Conservation (phyloP, 2,797 vertebrate genomes). For the Enteromius afrohamiltoni region DNA sequence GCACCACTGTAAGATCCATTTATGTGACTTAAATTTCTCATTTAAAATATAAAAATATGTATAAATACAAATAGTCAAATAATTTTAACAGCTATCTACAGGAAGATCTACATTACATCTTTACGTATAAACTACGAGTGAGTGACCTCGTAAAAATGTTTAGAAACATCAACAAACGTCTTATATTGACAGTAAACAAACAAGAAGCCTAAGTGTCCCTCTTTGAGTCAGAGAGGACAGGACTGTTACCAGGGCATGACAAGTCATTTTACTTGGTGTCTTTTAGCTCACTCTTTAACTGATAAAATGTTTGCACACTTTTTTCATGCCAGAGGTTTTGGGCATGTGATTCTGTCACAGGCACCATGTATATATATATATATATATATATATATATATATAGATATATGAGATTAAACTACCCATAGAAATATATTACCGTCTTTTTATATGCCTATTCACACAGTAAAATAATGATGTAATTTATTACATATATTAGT, state of each 20-base stretch:
- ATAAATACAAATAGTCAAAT: background rate
- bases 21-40: background rate
- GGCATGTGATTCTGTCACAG: background rate
- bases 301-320: background rate
- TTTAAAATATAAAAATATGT: background rate
- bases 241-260: slow-evolving; percentile 8
- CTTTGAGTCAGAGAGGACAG: slow-evolving; percentile 1
- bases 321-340: background rate
- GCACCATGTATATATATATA: background rate
- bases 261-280: background rate
- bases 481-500: background rate
- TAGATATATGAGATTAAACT: background rate
- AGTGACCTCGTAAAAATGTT: background rate
- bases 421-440: background rate
- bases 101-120: background rate
- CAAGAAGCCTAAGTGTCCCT: background rate
- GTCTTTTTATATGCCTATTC: background rate
- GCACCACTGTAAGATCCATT: background rate
- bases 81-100: background rate
- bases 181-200: slow-evolving; percentile 33
- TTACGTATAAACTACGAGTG: background rate
- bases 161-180: slow-evolving; percentile 7
- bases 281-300: background rate
- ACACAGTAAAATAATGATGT: background rate
- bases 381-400: slow-evolving; percentile 2